Base-by-base conservation (phyloP, 1,140 invertebrate species). In the Gonatopus flavifemur region DNA sequence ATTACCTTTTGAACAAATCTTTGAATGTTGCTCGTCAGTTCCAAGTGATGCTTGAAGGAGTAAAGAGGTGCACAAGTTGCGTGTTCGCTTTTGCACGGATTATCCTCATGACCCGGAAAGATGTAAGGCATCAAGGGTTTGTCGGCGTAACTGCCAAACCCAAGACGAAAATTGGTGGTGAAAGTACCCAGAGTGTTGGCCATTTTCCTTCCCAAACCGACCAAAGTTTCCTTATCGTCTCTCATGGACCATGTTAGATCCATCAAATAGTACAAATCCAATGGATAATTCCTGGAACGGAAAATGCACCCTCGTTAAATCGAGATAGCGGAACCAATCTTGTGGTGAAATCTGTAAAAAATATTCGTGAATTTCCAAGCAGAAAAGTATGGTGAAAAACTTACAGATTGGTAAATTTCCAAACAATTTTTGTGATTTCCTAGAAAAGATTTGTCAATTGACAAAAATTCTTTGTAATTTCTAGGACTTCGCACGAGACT, bases 231-330 rank as follows among this genome's bases (percentile, higher is more conserved):
- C 64, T 94, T 90, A 62, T 95, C 90, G 59, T 92, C 88, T 57
- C 81, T 82, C 93, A 96, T 96, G 3, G 91, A 91, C 78, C 88
- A 88, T 5, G 91, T 94, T 9, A 94, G 76, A 70, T 96, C 93
- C 89, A 95, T 93, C 25, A 96, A 73, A 64, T 93, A 94, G 71
- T 96, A 96, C 7, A 96, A 77, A 72, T 96, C 93, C n/a, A 96
- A 80, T 1, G 93, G 93, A 76, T 94, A 95, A 70, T 94, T 89
- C 65, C 80, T 86, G 43, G 25, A 36, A 18, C n/a, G n/a, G n/a
- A n/a, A n/a, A n/a, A n/a, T n/a, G n/a, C n/a, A n/a, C n/a, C n/a
- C n/a, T n/a, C n/a, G n/a, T n/a, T n/a, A n/a, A n/a, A n/a, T n/a
- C n/a, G n/a, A n/a, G n/a, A n/a, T n/a, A n/a, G n/a, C n/a, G n/a